Evolutionary conservation across 2,888 invertebrate genomes (phyloP), one percentile per base, ranked within the genome.

Genomic region (Chymomyza fuscimana): DNA sequence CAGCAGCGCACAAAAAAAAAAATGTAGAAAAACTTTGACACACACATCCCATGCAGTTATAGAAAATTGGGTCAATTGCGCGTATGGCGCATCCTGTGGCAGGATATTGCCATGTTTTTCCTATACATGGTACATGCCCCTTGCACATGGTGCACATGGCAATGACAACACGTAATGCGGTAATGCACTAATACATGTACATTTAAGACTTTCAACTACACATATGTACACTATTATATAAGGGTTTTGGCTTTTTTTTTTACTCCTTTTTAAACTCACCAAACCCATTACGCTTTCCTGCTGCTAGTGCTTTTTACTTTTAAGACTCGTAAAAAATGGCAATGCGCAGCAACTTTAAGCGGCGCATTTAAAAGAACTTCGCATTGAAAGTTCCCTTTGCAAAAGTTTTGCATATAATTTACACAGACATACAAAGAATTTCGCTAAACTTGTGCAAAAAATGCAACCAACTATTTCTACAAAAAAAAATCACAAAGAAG

Each of bases 361-460:
- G 16, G 63, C 59, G 69, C 61, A 71, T 58, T 58, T 58, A 12
- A 58, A 58, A 58, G 10, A 25, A 46, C 40, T 12, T 25, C 58
- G 58, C 56, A 22, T 10, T 4, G 5, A 58, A 58, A 58, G 29
- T 58, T 58, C 22, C 22, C 12, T 46, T 46, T 12, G 19, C 36
- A 77, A 72, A 78, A 78, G 56, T 79, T 82, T 66, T 60, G 76
- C 76, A 87, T 86, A 84, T 78, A 78, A 80, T 80, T 84, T 83
- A 73, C 73, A 73, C 67, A 75, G 63, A 69, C 68, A 73, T 74
- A 72, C 59, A 62, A 19, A 12, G 54, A 25, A 50, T 12, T 46
- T 4, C 40, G 40, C 40, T 46, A 6, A 46, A 58, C 29, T 36
- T 52, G 29, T 67, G 22, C 25, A 70, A 62, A 61, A 22, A 65